phyloP scores from a whole-genome alignment of 2,888 invertebrate genomes.

The Eumacrocentrus americanus region DNA sequence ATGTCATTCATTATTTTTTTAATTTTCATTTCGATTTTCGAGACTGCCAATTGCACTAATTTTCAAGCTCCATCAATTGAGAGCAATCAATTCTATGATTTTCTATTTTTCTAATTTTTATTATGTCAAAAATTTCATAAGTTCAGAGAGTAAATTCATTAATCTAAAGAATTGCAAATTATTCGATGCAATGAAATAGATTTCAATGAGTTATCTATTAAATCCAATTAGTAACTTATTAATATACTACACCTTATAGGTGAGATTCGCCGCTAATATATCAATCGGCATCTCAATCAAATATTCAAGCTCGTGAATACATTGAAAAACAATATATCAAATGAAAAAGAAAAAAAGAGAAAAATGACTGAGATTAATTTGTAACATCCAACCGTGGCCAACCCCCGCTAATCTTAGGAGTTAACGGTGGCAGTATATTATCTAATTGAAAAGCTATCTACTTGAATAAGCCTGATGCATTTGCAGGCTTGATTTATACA shows the following conservation, averaged over 20 bases:
- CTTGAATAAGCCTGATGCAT: conserved; percentile 34
- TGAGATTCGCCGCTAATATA: too few relatives aligned
- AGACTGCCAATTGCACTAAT: conserved; percentile 45
- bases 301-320: conserved; percentile 13
- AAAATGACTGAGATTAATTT: conserved; percentile 15
- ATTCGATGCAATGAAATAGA: conserved; percentile 28
- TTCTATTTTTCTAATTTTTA: conserved; percentile 17
- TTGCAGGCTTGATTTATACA: conserved; percentile 32
- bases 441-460: conserved; percentile 40
- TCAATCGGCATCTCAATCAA: too few relatives aligned
- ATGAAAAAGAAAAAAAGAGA: not conserved
- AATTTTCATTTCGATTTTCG: conserved; percentile 33
- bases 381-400: conserved; percentile 23
- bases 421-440: conserved; percentile 32
- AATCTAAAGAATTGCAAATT: too few relatives aligned
- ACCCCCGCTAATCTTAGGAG: conserved; percentile 30
- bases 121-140: not conserved
- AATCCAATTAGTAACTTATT: too few relatives aligned
- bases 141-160: too few relatives aligned
- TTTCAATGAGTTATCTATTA: too few relatives aligned
- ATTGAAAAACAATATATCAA: not conserved
- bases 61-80: conserved; percentile 18
- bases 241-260: not conserved
- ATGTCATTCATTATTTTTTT: conserved; percentile 35
- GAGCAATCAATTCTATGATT: conserved; percentile 19